Evolutionary conservation across 2,113 vertebrate genomes (phyloP), one percentile per base, ranked within the genome.

Genomic region (Engystomops pustulosus): DNA sequence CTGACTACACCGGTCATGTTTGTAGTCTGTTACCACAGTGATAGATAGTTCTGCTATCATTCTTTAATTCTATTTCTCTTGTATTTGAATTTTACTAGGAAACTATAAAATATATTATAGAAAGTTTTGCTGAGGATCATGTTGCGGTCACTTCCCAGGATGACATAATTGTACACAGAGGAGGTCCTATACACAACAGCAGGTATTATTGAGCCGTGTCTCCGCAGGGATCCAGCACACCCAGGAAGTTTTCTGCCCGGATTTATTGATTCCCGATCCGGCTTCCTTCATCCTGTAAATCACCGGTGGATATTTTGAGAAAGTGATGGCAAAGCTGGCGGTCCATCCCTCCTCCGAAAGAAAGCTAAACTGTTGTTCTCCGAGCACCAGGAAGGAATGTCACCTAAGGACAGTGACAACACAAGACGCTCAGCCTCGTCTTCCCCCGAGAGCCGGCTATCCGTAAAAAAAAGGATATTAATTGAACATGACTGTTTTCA

Each of bases 401-500:
- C 75, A 77, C 32, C 0, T 58, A 36, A 77, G 75, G 75, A 77
- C 51, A 55, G 34, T 15, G 51, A 77, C 51, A 58, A 58, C 62
- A 32, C 27, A 6, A 34, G 62, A 67, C 2, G 6, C 6, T 7
- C 62, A 27, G 14, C 62, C 30, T 15, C 14, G 36, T 7, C 51
- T 77, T 36, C 51, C 51, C 58, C 49, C 34, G 20, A 12, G 32
- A 38, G 30, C 30, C 30, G 58, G 32, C 32, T 55, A 36, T 36
- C 62, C 55, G 47, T 51, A 47, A 34, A 69, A 80, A n/a, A 51
- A 17, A 14, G 32, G 47, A 77, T 55, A 49, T n/a, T 80, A 67
- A 65, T 34, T 49, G 27, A 69, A 80, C 27, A 23, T 4, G 38
- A 18, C n/a, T 80, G 79, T 53, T 69, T 80, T 81, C 62, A 81